Evolutionary conservation across 2,797 vertebrate genomes (phyloP).

Genomic region (Darevskia mixta): DNA sequence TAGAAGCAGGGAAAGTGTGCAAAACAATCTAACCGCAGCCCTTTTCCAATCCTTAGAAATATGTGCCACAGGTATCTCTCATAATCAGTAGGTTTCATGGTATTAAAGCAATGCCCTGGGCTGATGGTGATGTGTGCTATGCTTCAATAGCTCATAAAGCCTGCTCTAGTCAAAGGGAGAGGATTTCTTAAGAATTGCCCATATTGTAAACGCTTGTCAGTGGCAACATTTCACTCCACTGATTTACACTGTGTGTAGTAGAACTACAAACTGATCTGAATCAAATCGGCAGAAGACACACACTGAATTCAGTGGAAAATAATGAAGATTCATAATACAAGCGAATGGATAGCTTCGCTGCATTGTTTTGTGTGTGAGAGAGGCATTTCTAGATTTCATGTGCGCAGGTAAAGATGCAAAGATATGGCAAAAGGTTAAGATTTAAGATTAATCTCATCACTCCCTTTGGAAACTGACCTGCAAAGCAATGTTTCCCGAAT

Average conservation of each 20-base stretch:
- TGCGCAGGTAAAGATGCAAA: not conserved
- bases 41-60: slow-evolving; percentile 70
- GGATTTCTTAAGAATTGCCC: slow-evolving; percentile 63
- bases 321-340: slow-evolving; percentile 45
- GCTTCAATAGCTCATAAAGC: slow-evolving; percentile 63
- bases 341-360: slow-evolving; percentile 21
- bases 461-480: not conserved
- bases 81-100: slow-evolving; percentile 62
- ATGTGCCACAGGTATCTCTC: slow-evolving; percentile 59
- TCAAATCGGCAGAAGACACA: not conserved
- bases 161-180: slow-evolving; percentile 57
- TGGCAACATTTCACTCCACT: slow-evolving; percentile 68
- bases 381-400: not conserved
- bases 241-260: slow-evolving; percentile 59
- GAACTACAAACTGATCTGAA: slow-evolving; percentile 60
- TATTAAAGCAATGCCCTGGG: slow-evolving; percentile 52
- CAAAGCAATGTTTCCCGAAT: not conserved
- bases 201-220: slow-evolving; percentile 60
- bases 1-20: slow-evolving; percentile 49
- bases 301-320: slow-evolving; percentile 40
- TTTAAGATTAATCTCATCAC: not conserved
- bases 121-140: slow-evolving; percentile 56
- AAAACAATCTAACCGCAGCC: slow-evolving; percentile 50
- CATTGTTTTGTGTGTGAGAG: not conserved
- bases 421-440: not conserved